phyloP scores from a whole-genome alignment of 2,888 invertebrate genomes.

The Cephonodes hylas region DNA sequence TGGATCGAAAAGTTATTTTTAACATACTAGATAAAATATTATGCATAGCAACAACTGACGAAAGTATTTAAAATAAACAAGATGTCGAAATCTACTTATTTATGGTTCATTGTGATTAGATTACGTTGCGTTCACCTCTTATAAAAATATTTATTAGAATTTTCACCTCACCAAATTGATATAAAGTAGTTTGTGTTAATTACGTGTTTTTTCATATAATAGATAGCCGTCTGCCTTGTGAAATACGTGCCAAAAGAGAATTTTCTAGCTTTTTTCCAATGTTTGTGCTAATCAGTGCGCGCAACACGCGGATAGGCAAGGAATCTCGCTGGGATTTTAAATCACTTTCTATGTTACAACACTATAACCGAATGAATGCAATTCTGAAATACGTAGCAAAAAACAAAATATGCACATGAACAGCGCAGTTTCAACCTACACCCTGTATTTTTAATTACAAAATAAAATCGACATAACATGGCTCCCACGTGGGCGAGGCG shows the following conservation, averaged over 20 bases:
- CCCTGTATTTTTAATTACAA: neutral
- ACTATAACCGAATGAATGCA: neutral
- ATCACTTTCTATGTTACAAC: slow-evolving; percentile 4
- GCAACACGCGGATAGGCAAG: neutral
- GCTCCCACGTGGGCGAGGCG: neutral
- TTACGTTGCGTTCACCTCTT: neutral
- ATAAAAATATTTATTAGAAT: neutral
- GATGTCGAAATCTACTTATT: neutral
- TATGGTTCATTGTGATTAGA: neutral
- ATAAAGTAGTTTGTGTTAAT: neutral
- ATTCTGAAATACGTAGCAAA: neutral
- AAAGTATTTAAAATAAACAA: neutral
- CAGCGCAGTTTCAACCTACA: neutral
- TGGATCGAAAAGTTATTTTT: too few relatives aligned
- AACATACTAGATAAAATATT: too few relatives aligned
- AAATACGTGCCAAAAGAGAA: neutral
- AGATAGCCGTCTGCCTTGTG: neutral
- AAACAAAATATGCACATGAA: neutral
- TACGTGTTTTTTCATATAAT: neutral
- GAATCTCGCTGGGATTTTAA: neutral
- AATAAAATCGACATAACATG: neutral
- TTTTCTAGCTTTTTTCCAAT: neutral
- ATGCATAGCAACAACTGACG: too few relatives aligned
- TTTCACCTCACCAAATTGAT: neutral
- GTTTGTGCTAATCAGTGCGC: slow-evolving; percentile 4